Conservation (phyloP, 2,113 vertebrate species). For the Pseudopipra pipra region DNA sequence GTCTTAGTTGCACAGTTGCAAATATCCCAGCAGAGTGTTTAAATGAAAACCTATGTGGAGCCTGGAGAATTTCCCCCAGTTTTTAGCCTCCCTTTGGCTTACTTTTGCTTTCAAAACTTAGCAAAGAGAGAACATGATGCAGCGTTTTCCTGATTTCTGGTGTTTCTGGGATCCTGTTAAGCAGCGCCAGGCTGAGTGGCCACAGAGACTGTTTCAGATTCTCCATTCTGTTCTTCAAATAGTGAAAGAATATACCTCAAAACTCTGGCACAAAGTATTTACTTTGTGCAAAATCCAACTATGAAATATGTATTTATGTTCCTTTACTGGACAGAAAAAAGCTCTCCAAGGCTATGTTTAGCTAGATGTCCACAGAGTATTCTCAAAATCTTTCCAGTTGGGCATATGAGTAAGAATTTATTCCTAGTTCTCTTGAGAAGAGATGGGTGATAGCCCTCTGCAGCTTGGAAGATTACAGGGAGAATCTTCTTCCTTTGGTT, state of each 20-base stretch:
- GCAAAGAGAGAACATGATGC: neutral
- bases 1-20: neutral
- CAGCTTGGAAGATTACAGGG: neutral
- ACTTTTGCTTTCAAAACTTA: slow-evolving; percentile 14
- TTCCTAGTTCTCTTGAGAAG: neutral
- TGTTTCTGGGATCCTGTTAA: slow-evolving; percentile 15
- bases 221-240: slow-evolving; percentile 60
- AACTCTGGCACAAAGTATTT: slow-evolving; percentile 3
- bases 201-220: slow-evolving; percentile 35
- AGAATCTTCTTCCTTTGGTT: neutral
- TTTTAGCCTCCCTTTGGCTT: neutral
- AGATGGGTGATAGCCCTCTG: neutral
- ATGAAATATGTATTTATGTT: slow-evolving; percentile 31
- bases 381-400: neutral
- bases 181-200: slow-evolving; percentile 18
- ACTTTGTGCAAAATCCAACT: slow-evolving; percentile 44
- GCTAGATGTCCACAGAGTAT: neutral
- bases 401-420: neutral
- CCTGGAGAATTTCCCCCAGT: neutral
- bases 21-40: neutral
- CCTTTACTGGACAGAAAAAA: neutral
- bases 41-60: neutral
- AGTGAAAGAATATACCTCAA: slow-evolving; percentile 26
- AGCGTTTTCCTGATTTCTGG: neutral
- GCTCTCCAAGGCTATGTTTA: neutral